Conservation (phyloP, 53 echinoderm and acorn worm genomes). For the Holothuria scabra region DNA sequence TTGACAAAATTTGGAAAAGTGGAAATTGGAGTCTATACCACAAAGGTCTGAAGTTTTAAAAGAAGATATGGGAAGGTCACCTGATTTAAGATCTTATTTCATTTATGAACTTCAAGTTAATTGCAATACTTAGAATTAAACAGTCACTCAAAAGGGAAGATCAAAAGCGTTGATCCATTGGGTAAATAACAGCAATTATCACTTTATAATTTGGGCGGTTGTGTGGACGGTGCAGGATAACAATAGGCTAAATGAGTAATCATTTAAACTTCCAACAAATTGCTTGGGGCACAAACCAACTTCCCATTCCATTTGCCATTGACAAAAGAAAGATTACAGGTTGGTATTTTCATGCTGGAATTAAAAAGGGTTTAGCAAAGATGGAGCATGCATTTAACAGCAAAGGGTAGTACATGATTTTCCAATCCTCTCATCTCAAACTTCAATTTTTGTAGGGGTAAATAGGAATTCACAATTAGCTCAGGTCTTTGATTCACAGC, state of each 20-base stretch:
- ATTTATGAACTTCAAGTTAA: conserved; percentile 17
- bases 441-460: no score
- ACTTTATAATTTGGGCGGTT: neutral
- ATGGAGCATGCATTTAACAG: no score
- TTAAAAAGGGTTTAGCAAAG: no score
- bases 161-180: neutral
- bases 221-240: neutral
- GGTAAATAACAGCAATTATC: conserved; percentile 9
- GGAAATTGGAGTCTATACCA: conserved; percentile 11
- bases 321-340: no score
- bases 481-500: no score
- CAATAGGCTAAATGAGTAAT: conserved; percentile 7
- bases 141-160: no score
- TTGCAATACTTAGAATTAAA: neutral
- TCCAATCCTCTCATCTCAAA: no score
- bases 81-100: conserved; percentile 12
- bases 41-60: neutral
- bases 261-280: neutral
- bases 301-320: no score
- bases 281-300: no score
- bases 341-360: no score
- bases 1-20: neutral
- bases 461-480: no score
- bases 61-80: conserved; percentile 3
- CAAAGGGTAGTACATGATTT: no score